phyloP scores from a whole-genome alignment of 2,888 invertebrate genomes.

The Macaria liturata region DNA sequence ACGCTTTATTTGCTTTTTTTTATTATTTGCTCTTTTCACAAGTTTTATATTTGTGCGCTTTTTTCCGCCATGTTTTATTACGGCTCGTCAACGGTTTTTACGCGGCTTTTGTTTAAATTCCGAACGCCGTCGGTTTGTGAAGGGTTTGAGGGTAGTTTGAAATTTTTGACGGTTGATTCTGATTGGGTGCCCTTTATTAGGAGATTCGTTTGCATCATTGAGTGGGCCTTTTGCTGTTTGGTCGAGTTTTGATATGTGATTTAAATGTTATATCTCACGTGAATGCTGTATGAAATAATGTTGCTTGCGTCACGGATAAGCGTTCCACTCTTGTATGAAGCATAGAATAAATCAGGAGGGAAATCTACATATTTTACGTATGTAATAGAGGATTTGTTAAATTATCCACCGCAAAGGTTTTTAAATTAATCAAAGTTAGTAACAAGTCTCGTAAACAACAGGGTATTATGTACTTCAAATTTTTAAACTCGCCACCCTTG shows the following conservation, averaged over 20 bases:
- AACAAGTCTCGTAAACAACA: no score
- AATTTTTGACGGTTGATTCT: constrained; percentile 4
- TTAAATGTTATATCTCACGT: no score
- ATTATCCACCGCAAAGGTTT: no score
- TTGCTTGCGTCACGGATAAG: no score
- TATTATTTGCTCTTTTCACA: constrained; percentile 23
- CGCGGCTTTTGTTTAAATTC: constrained; percentile 20
- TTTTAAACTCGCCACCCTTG: no score
- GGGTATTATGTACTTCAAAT: no score
- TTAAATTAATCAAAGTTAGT: no score
- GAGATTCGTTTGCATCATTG: constrained; percentile 17
- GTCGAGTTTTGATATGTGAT: neutral
- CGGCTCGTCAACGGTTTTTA: constrained; percentile 23
- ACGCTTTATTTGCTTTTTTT: constrained; percentile 20
- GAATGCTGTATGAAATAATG: no score
- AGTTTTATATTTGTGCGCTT: constrained; percentile 17
- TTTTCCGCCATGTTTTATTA: constrained; percentile 22
- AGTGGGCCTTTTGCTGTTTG: constrained; percentile 1
- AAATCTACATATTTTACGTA: no score
- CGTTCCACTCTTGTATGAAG: no score
- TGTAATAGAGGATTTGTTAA: no score
- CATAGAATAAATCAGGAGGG: no score
- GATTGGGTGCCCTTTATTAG: constrained; percentile 13
- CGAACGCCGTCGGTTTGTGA: constrained; percentile 13
- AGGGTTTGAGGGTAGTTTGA: constrained; percentile 16